phyloP scores from a whole-genome alignment of 92 coral and sea anemone species.

The Phenganax marumi region DNA sequence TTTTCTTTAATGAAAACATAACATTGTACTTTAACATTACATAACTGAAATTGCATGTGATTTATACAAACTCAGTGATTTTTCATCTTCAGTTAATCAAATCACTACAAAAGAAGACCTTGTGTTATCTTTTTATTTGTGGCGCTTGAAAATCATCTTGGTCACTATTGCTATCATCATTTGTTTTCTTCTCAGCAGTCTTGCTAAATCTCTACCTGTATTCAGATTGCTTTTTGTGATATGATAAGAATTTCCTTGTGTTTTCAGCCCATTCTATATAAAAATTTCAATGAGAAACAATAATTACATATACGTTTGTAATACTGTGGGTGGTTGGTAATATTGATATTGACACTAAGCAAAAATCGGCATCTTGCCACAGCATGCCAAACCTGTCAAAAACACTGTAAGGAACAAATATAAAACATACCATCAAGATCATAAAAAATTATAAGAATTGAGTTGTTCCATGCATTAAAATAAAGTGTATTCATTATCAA shows the following conservation, averaged over 20 bases:
- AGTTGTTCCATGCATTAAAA: not conserved
- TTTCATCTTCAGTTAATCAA: not conserved
- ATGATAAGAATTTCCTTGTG: not conserved
- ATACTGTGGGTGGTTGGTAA: not conserved
- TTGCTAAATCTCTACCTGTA: slow-evolving; percentile 7
- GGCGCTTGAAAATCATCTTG: not conserved
- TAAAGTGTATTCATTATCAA: not conserved
- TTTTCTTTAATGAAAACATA: no score
- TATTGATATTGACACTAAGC: not conserved
- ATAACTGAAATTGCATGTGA: no score
- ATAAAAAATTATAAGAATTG: not conserved
- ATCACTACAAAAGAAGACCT: not conserved
- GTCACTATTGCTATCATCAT: slow-evolving; percentile 12
- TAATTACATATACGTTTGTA: not conserved
- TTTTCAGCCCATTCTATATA: not conserved
- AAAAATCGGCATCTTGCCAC: not conserved
- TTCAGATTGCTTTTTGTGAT: slow-evolving; percentile 8
- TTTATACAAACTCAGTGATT: not conserved
- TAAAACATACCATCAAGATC: no score
- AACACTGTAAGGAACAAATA: no score
- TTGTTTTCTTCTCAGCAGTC: not conserved
- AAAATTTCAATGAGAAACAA: not conserved
- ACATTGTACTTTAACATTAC: no score
- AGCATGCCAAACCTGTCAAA: no score
- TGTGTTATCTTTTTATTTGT: not conserved